Evolutionary conservation across 2,113 vertebrate genomes (phyloP), one percentile per base, ranked within the genome.

Genomic region (Chitala chitala): DNA sequence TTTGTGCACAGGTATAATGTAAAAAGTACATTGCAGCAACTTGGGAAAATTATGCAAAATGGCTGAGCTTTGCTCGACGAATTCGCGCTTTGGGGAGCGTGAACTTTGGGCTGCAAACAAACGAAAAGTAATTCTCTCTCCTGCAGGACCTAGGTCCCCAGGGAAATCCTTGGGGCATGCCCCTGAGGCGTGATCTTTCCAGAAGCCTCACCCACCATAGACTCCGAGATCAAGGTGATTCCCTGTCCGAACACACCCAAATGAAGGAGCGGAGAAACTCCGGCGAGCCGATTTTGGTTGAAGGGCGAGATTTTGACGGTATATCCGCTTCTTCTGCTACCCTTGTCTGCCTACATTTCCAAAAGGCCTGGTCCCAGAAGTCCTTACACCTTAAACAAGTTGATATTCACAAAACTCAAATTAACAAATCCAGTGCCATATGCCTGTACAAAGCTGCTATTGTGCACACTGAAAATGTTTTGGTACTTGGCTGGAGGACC

Each of bases 291-390:
- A 84, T 93, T 73, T 88, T 92, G 15, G 83, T 93, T 77, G 88
- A 88, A 83, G 91, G 90, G 81, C 88, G 89, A 85, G 90, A 98
- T 88, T 88, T 94, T 74, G 92, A 96, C 78, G 56, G 46, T 71
- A 31, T 1, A n/a, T n/a, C n/a, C n/a, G n/a, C n/a, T n/a, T n/a
- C 15, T 55, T 55, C 12, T 12, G 44, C 5, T 46, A 46, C 44
- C 44, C n/a, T n/a, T n/a, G n/a, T n/a, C n/a, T n/a, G n/a, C n/a
- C n/a, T n/a, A n/a, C n/a, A n/a, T n/a, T n/a, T n/a, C n/a, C n/a
- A n/a, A n/a, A n/a, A n/a, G n/a, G n/a, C n/a, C n/a, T n/a, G n/a
- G n/a, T n/a, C n/a, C n/a, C n/a, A n/a, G n/a, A n/a, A n/a, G n/a
- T n/a, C n/a, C n/a, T n/a, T n/a, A n/a, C n/a, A n/a, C n/a, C n/a